phyloP scores from a whole-genome alignment of 1,140 invertebrate genomes.

The Paracyclopina nana region DNA sequence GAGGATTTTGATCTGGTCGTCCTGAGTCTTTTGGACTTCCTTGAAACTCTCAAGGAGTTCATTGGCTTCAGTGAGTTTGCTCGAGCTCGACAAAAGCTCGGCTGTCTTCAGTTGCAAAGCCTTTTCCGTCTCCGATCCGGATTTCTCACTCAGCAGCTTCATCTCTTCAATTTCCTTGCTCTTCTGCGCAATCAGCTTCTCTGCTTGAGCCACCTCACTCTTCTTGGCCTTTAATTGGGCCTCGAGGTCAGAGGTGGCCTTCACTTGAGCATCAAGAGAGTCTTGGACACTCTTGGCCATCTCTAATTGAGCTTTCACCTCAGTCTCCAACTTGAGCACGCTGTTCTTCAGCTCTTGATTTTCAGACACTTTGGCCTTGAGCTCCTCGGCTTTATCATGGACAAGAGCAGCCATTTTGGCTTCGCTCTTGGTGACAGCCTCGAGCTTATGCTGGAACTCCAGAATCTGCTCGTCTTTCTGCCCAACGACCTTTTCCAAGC shows the following conservation, averaged over 20 bases:
- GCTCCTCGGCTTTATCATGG: neutral
- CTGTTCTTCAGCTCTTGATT: conserved; percentile 1
- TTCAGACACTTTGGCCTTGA: neutral
- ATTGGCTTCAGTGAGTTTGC: neutral
- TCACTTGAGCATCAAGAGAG: too few species aligned
- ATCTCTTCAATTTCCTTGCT: conserved; percentile 1
- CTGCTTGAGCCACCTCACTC: neutral
- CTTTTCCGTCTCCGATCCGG: neutral
- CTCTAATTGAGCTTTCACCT: conserved; percentile 1
- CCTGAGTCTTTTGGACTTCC: neutral
- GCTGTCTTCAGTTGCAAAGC: neutral
- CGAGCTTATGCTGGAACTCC: conserved; percentile 5
- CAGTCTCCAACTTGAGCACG: neutral
- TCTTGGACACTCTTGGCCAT: neutral
- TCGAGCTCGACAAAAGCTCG: neutral
- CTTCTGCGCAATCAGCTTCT: neutral
- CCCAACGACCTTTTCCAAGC: neutral
- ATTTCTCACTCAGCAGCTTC: neutral
- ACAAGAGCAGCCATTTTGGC: neutral
- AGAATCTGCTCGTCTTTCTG: neutral
- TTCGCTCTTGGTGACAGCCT: neutral
- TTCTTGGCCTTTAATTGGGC: neutral
- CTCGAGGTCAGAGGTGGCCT: neutral
- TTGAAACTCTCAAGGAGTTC: neutral
- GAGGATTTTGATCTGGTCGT: neutral